phyloP scores from a whole-genome alignment of 2,797 vertebrate species.

The Schizopygopsis pylzovi region DNA sequence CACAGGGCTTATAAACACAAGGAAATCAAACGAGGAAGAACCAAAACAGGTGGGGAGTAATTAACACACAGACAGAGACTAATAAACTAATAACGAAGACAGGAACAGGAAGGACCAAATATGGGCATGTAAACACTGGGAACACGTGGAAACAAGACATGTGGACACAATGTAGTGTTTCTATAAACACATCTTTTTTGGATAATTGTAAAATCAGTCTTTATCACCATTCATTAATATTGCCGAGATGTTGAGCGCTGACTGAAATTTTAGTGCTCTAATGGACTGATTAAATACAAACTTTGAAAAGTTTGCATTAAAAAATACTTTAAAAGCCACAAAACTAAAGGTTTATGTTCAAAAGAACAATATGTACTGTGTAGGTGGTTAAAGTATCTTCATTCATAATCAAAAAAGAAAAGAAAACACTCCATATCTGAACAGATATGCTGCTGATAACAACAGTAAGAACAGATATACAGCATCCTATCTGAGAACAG shows the following conservation, averaged over 20 bases:
- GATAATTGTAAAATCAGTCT: not conserved
- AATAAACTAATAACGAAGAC: no score
- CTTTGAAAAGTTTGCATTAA: no score
- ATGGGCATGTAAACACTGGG: no score
- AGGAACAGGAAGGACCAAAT: no score
- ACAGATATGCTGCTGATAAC: constrained; percentile 3
- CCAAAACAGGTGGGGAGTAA: no score
- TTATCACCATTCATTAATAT: not conserved
- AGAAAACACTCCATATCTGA: not conserved
- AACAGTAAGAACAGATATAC: not conserved
- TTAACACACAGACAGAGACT: no score
- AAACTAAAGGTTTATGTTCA: not conserved
- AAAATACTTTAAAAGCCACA: not conserved
- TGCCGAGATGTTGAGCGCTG: not conserved
- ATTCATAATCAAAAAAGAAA: not conserved
- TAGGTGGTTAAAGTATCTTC: not conserved
- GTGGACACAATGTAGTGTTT: not conserved
- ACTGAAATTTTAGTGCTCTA: not conserved
- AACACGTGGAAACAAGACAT: no score
- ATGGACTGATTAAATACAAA: not conserved
- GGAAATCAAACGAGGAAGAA: no score
- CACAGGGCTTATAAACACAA: no score
- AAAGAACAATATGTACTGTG: not conserved
- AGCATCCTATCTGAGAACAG: not conserved
- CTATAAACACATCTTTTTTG: not conserved